These are phyloP conservation scores for Cololabis saira DNA, from an alignment of 2,113 vertebrate genomes.

Conservation along the genomic window DNA sequence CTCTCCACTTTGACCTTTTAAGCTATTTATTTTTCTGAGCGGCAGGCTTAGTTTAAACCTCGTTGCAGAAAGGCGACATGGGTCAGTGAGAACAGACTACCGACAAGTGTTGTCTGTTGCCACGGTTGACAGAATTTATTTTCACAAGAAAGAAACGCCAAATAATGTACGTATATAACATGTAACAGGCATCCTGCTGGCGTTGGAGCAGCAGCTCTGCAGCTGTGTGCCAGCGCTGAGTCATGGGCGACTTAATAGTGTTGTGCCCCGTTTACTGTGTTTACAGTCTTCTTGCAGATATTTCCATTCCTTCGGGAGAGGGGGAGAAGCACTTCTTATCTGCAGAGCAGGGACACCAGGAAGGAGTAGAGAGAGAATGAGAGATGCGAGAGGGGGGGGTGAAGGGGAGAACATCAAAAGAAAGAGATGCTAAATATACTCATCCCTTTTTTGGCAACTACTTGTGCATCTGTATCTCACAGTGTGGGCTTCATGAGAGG, in stretches of 20 bases:
- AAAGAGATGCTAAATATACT: conserved; percentile 71
- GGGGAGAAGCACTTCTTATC: conserved; percentile 50
- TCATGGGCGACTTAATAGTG: conserved; percentile 55
- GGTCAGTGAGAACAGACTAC: conserved; percentile 11
- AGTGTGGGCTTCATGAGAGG: conserved; percentile 59
- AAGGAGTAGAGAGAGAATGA: conserved; percentile 17
- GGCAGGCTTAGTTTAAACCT: conserved; percentile 3
- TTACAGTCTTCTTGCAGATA: conserved; percentile 55
- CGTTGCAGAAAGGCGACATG: not conserved
- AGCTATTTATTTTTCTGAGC: conserved; percentile 12
- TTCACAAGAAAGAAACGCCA: conserved; percentile 7
- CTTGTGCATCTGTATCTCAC: conserved; percentile 59
- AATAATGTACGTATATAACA: not conserved
- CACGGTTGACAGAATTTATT: conserved; percentile 13
- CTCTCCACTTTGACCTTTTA: conserved; percentile 17
- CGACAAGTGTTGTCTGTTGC: conserved; percentile 7
- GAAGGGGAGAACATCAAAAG: conserved; percentile 62
- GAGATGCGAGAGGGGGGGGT: conserved; percentile 26
- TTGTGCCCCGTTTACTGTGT: conserved; percentile 61
- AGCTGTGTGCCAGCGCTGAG: conserved; percentile 49
- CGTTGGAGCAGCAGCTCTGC: conserved; percentile 35
- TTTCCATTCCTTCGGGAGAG: conserved; percentile 47
- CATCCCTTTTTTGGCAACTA: conserved; percentile 54
- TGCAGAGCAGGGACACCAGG: conserved; percentile 34
- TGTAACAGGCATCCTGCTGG: not conserved